Base-by-base conservation (phyloP, 37 sponge, comb jelly and placozoan species). In the Aphrocallistes beatrix region DNA sequence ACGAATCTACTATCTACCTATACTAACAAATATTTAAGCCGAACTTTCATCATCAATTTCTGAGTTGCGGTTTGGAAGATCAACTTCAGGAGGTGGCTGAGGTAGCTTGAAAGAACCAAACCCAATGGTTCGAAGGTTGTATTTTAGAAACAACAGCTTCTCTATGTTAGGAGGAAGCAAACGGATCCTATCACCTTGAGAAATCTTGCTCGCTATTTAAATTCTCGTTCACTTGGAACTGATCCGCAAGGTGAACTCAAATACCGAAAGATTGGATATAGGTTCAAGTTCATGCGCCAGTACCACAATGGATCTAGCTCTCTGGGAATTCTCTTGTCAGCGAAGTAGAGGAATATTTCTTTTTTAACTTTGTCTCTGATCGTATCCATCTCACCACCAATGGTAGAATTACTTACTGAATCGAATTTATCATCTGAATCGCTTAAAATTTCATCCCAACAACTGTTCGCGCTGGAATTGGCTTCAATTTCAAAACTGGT, bases 201-300 rank as follows among this genome's bases (percentile, higher is more conserved):
- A 60, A 32, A 60, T 60, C 34, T 60, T 60, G n/a, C 75, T 28
- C 75, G 21, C 75, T 6, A 60, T 60, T 60, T 60, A 13, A 60
- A 60, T 60, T 19, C 75, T 60, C 75, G 75, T 60, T 28, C 21
- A 60, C 75, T 60, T 60, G 75, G 75, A 60, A 60, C 75, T 60
- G 75, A 60, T 19, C 75, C 75, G 21, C 75, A 60, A 13, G 75
- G 75, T 60, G 75, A 30, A 60, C 75, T 60, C 75, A 60, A 60
- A 60, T 60, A 60, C 3, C 34, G 8, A 60, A 60, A 60, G 75
- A 60, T 60, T 60, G 75, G 75, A 13, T 60, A 60, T 30, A 28
- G 21, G n/a, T 13, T 60, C 75, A 60, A 19, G 75, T 60, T 60
- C 75, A 60, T 60, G 34, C 75, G 75, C 75, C 75, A 60, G 75